phyloP scores from a whole-genome alignment of 2,888 invertebrate species.

The Melipona beecheii region DNA sequence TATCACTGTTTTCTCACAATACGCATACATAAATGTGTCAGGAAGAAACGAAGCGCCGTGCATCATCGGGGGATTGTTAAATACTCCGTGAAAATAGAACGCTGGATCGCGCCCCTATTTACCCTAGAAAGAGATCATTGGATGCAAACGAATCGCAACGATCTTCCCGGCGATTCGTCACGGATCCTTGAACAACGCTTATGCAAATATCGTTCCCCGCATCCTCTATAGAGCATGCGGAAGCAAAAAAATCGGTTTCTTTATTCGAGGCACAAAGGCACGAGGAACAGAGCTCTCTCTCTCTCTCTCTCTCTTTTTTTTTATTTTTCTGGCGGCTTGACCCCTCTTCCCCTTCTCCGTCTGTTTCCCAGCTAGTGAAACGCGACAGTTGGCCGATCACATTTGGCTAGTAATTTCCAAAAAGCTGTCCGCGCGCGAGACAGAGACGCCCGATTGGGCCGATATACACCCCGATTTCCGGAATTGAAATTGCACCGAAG shows the following conservation, averaged over 20 bases:
- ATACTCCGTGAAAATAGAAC: slow-evolving; percentile 56
- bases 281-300: slow-evolving; percentile 3
- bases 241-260: slow-evolving; percentile 52
- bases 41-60: slow-evolving; percentile 35
- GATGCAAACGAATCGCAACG: slow-evolving; percentile 33
- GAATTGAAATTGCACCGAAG: slow-evolving; percentile 59
- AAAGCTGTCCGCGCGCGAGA: slow-evolving; percentile 72
- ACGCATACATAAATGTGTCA: slow-evolving; percentile 5
- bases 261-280: slow-evolving; percentile 69
- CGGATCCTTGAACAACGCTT: slow-evolving; percentile 75
- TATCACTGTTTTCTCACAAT: slow-evolving; percentile 8
- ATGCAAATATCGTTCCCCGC: slow-evolving; percentile 81
- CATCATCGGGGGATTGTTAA: slow-evolving; percentile 58
- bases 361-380: slow-evolving; percentile 17
- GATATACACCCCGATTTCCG: slow-evolving; percentile 38
- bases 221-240: slow-evolving; percentile 50
- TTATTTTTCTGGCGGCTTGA: neutral
- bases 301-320: slow-evolving; percentile 46
- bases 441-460: slow-evolving; percentile 47
- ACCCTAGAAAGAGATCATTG: slow-evolving; percentile 52
- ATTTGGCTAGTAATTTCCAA: slow-evolving; percentile 77
- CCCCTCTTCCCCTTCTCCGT: slow-evolving; percentile 9
- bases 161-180: slow-evolving; percentile 77
- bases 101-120: slow-evolving; percentile 38
- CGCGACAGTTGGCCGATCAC: slow-evolving; percentile 79